Evolutionary conservation across 2,888 invertebrate genomes (phyloP).

Genomic region (Volucella inanis): DNA sequence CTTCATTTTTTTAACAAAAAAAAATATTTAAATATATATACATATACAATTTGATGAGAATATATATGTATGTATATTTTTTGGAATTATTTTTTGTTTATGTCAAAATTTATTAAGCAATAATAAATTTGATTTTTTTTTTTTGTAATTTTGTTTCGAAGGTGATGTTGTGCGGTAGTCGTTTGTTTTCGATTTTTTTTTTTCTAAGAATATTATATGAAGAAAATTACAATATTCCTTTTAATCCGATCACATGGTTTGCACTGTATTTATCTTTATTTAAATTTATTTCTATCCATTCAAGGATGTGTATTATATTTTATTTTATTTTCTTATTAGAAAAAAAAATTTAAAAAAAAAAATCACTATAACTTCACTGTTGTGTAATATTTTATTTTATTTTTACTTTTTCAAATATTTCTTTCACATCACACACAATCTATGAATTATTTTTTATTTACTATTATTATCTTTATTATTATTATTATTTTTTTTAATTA

Average conservation of each 20-base stretch:
- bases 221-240: not conserved
- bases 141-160: not conserved
- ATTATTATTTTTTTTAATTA: not conserved
- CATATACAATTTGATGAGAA: no score
- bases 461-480: not conserved
- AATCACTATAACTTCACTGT: slow-evolving; percentile 19
- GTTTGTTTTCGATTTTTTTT: slow-evolving; percentile 13
- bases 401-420: slow-evolving; percentile 26
- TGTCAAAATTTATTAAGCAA: slow-evolving; percentile 13
- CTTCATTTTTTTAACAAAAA: slow-evolving; percentile 6
- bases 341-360: slow-evolving; percentile 14
- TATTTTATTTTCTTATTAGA: slow-evolving; percentile 7
- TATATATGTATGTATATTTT: not conserved
- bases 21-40: no score
- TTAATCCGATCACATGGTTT: slow-evolving; percentile 43
- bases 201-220: slow-evolving; percentile 27
- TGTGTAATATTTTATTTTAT: slow-evolving; percentile 43
- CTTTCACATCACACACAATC: slow-evolving; percentile 15
- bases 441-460: not conserved
- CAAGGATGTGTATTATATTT: not conserved
- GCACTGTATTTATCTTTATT: slow-evolving; percentile 37
- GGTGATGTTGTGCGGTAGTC: not conserved
- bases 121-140: slow-evolving; percentile 5
- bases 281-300: not conserved
- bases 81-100: slow-evolving; percentile 29